phyloP scores from a whole-genome alignment of 92 coral and sea anemone species.

The Galaxea fascicularis region DNA sequence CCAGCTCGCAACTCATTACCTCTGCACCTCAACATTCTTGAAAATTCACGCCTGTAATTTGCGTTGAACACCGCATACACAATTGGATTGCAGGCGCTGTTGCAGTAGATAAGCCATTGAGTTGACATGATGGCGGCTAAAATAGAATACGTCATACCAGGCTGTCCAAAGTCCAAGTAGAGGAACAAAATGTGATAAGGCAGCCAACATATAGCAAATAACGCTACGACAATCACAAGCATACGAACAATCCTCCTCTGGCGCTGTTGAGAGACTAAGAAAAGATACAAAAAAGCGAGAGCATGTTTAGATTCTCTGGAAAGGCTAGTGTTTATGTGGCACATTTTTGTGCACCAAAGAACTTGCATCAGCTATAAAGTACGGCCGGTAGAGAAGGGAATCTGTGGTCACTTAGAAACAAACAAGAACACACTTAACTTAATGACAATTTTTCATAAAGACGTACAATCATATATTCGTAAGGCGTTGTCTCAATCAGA shows the following conservation, averaged over 20 bases:
- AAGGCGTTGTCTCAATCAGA: no score
- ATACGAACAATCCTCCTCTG: slow-evolving; percentile 73
- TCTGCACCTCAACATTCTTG: slow-evolving; percentile 46
- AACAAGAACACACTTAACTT: no score
- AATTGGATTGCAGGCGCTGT: slow-evolving; percentile 86
- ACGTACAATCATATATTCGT: no score
- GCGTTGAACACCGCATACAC: slow-evolving; percentile 76
- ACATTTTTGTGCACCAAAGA: no score
- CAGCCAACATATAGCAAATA: slow-evolving; percentile 81
- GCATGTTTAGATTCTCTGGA: neutral
- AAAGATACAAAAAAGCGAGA: neutral
- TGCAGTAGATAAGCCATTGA: slow-evolving; percentile 75
- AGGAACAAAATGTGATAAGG: slow-evolving; percentile 82
- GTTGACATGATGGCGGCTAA: slow-evolving; percentile 61
- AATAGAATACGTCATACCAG: slow-evolving; percentile 49
- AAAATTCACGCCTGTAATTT: slow-evolving; percentile 73
- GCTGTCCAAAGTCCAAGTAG: slow-evolving; percentile 74
- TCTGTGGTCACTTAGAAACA: no score
- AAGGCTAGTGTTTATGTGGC: no score
- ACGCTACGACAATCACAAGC: slow-evolving; percentile 68
- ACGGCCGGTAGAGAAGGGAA: no score
- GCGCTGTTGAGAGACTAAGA: slow-evolving; percentile 72
- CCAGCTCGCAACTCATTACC: slow-evolving; percentile 1
- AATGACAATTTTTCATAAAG: no score
- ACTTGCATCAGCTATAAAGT: no score